phyloP scores from a whole-genome alignment of 2,113 vertebrate genomes.

The Engraulis encrasicolus region DNA sequence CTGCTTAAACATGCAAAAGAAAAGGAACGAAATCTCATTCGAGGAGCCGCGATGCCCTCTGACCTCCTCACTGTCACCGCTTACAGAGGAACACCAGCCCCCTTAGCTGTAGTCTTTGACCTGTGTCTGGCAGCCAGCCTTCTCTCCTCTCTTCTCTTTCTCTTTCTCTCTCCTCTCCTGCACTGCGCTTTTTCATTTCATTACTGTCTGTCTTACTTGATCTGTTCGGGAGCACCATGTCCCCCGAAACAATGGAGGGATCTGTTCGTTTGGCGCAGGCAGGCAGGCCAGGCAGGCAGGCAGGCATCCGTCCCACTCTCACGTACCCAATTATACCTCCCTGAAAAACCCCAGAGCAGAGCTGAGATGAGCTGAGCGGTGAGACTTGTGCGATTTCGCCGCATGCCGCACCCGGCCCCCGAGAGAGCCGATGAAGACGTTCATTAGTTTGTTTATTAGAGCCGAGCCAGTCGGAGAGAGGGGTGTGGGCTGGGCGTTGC shows the following conservation, averaged over 20 bases:
- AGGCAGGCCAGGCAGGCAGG: background rate
- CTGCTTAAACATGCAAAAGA: conserved; percentile 16
- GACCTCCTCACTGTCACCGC: too few relatives aligned
- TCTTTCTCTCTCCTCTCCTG: background rate
- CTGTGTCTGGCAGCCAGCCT: background rate
- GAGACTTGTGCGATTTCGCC: background rate
- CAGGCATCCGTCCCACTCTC: background rate
- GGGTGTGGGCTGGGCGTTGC: background rate
- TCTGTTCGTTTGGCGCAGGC: background rate
- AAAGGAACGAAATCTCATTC: conserved; percentile 21
- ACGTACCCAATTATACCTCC: background rate
- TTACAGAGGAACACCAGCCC: background rate
- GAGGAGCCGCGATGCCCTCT: background rate
- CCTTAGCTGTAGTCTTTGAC: too few relatives aligned
- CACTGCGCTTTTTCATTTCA: conserved; percentile 2
- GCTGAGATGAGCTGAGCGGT: background rate
- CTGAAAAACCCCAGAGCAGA: background rate
- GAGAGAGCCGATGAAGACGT: background rate
- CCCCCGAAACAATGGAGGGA: conserved; percentile 12
- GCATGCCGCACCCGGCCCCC: too few relatives aligned
- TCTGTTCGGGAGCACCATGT: background rate
- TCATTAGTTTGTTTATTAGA: background rate
- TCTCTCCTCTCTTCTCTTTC: too few relatives aligned
- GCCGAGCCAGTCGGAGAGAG: background rate
- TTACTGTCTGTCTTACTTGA: conserved; percentile 7